Evolutionary conservation across 2,113 vertebrate species (phyloP).

Genomic region (Oncorhynchus tshawytscha): DNA sequence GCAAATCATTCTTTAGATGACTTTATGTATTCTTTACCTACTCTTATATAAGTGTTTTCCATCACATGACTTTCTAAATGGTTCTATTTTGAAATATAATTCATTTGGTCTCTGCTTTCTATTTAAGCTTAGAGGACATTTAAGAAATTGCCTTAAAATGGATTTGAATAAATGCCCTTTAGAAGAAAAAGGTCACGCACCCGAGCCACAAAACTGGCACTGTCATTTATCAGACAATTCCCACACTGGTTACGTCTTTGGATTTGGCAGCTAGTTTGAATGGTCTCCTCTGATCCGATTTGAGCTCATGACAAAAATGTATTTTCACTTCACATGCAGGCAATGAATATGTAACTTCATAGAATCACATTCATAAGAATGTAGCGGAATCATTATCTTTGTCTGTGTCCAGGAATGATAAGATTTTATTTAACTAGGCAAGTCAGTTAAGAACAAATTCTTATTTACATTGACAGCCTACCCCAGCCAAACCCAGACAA

Average conservation of each 20-base stretch:
- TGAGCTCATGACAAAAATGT: too few species aligned
- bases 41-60: background rate
- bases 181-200: background rate
- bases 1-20: background rate
- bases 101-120: background rate
- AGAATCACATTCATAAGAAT: too few species aligned
- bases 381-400: too few species aligned
- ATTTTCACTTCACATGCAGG: too few species aligned
- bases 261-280: background rate
- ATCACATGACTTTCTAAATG: background rate
- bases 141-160: background rate
- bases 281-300: too few species aligned
- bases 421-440: too few species aligned
- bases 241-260: background rate
- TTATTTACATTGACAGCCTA: too few species aligned
- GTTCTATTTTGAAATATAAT: background rate
- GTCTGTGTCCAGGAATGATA: too few species aligned
- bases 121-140: background rate
- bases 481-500: too few species aligned
- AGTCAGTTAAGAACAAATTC: too few species aligned
- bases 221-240: background rate
- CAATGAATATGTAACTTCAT: too few species aligned
- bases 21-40: background rate
- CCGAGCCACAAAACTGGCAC: background rate
- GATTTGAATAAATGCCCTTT: background rate